A percentile compares a stretch with the other conserved stretches of the same genome.
These are phyloP conservation scores for Meghimatium bilineatum DNA, from an alignment of 2,888 invertebrate species.

Conservation along the genomic window DNA sequence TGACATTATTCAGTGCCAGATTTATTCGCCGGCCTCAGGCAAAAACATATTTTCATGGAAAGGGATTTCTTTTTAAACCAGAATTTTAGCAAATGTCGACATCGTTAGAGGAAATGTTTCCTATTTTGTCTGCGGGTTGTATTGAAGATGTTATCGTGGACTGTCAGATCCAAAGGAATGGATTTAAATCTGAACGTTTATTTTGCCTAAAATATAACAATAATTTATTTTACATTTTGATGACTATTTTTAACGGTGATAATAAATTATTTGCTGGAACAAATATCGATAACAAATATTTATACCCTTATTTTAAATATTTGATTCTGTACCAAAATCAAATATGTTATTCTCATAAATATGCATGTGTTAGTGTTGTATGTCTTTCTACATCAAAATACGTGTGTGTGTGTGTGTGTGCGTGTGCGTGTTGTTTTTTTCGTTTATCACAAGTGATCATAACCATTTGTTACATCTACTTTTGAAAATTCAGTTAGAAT, in stretches of 20 bases:
- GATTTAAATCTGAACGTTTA: not conserved
- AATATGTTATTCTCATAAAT: not conserved
- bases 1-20: conserved; percentile 27
- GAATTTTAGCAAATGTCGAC: conserved; percentile 12
- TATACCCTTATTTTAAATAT: too few species aligned
- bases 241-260: not conserved
- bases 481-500: too few species aligned
- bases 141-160: not conserved
- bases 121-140: conserved; percentile 5
- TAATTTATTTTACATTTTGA: conserved; percentile 24
- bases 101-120: conserved; percentile 21
- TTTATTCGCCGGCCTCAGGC: conserved; percentile 23
- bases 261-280: too few species aligned
- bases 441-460: too few species aligned
- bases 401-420: too few species aligned
- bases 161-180: not conserved
- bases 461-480: too few species aligned
- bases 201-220: not conserved
- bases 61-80: not conserved
- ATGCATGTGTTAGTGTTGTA: not conserved
- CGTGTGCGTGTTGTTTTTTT: too few species aligned
- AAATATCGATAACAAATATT: not conserved
- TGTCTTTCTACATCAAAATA: too few species aligned
- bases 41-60: not conserved
- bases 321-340: too few species aligned